These are phyloP conservation scores for Drosophila cyrtoloma DNA, from an alignment of 2,888 invertebrate genomes.

Conservation along the genomic window DNA sequence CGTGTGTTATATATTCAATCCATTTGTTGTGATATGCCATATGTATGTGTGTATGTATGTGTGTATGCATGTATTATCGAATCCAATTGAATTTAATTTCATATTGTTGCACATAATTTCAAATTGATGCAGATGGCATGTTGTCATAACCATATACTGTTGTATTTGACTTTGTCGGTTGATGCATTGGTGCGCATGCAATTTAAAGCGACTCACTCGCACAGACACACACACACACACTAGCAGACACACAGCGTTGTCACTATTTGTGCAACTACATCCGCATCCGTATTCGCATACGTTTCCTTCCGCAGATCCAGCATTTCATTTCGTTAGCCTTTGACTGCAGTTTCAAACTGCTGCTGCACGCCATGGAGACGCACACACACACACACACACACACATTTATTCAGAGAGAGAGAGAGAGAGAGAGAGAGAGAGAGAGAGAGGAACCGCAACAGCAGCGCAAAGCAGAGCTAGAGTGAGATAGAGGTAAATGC, in stretches of 20 bases:
- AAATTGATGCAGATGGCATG: conserved; percentile 29
- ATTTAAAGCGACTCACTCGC: conserved; percentile 47
- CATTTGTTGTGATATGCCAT: not conserved
- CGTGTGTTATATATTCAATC: not conserved
- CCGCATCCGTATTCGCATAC: conserved; percentile 32
- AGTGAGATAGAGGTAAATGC: not conserved
- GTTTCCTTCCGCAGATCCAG: conserved; percentile 28
- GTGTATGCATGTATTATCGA: not conserved
- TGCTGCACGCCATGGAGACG: conserved; percentile 37
- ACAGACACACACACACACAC: not conserved
- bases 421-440: not conserved
- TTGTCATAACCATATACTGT: conserved; percentile 48
- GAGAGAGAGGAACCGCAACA: conserved; percentile 15
- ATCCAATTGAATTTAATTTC: conserved; percentile 35
- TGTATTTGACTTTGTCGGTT: conserved; percentile 47
- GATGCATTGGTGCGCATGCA: conserved; percentile 52
- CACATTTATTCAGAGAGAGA: not conserved
- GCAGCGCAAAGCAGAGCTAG: conserved; percentile 22
- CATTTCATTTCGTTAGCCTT: conserved; percentile 51
- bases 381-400: conserved; percentile 5
- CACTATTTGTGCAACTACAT: conserved; percentile 50
- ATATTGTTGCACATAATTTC: conserved; percentile 35
- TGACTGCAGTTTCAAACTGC: conserved; percentile 37
- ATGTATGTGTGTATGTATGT: not conserved
- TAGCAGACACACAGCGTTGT: conserved; percentile 8